These are phyloP conservation scores for Salpingus planirostris DNA, from an alignment of 2,888 invertebrate species.

Conservation along the genomic window DNA sequence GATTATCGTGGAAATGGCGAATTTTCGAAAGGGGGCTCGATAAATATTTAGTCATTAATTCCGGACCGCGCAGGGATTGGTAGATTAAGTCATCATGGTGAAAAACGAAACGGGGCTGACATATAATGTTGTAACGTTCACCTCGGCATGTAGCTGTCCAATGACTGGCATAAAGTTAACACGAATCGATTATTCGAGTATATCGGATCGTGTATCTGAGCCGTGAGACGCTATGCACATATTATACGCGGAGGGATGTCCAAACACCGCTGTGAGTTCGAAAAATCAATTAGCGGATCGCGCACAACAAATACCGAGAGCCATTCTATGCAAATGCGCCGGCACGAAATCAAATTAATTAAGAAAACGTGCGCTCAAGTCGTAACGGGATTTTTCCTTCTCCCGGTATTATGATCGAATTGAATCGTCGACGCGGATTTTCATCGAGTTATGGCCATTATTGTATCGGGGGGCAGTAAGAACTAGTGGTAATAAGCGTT, in stretches of 20 bases:
- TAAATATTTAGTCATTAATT: constrained; percentile 26
- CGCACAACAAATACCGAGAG: constrained; percentile 20
- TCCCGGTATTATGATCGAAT: too few relatives aligned
- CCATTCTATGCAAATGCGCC: too few relatives aligned
- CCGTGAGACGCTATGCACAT: constrained; percentile 33
- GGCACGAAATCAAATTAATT: too few relatives aligned
- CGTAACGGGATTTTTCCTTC: too few relatives aligned
- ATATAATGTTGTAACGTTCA: constrained; percentile 29
- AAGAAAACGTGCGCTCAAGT: too few relatives aligned
- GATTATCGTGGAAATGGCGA: too few relatives aligned
- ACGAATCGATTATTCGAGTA: constrained; percentile 36
- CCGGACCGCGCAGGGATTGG: constrained; percentile 19
- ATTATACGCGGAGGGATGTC: constrained; percentile 36
- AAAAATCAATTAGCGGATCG: constrained; percentile 35
- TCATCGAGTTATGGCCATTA: too few relatives aligned
- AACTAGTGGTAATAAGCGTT: background rate
- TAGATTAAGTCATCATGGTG: constrained; percentile 27
- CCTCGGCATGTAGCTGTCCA: constrained; percentile 31
- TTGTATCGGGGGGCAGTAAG: too few relatives aligned
- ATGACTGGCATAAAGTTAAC: constrained; percentile 34
- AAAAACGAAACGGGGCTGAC: constrained; percentile 23
- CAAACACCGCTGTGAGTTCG: constrained; percentile 30
- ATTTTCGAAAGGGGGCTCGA: too few relatives aligned
- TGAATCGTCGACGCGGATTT: too few relatives aligned
- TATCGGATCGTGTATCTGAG: constrained; percentile 36